These are phyloP conservation scores for Pygoscelis adeliae DNA, from an alignment of 2,113 vertebrate species.

Conservation along the genomic window DNA sequence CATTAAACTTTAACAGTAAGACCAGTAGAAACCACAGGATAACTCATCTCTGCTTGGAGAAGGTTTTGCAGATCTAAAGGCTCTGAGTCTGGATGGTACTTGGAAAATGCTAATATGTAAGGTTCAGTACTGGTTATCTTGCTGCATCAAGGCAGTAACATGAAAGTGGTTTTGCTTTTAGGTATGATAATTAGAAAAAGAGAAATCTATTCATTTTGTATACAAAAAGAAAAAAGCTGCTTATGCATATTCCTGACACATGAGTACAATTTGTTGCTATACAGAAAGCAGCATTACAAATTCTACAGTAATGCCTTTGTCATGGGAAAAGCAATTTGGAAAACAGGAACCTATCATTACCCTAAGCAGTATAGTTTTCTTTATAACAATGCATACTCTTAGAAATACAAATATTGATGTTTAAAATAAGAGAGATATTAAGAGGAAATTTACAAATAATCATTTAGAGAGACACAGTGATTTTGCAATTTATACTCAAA, in stretches of 20 bases:
- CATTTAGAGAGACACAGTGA: not conserved
- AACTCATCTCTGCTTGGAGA: not conserved
- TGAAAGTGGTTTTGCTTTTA: not conserved
- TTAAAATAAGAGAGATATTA: not conserved
- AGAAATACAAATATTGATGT: not conserved
- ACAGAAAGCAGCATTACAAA: conserved; percentile 1
- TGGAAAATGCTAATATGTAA: not conserved
- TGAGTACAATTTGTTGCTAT: not conserved
- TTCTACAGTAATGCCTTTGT: conserved; percentile 25
- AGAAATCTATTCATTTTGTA: not conserved
- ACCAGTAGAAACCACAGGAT: not conserved
- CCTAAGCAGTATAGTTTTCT: not conserved
- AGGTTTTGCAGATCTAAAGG: not conserved
- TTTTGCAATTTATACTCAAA: not conserved
- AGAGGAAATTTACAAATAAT: not conserved
- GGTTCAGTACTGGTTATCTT: not conserved
- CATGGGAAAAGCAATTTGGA: conserved; percentile 32
- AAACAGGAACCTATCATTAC: conserved; percentile 28
- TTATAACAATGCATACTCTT: not conserved
- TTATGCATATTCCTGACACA: not conserved
- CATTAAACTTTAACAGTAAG: not conserved
- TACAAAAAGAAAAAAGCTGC: not conserved
- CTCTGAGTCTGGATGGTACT: not conserved
- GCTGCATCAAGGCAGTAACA: not conserved
- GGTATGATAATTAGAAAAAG: not conserved